phyloP scores from a whole-genome alignment of 2,888 invertebrate species.

The Sarcophaga caerulescens region DNA sequence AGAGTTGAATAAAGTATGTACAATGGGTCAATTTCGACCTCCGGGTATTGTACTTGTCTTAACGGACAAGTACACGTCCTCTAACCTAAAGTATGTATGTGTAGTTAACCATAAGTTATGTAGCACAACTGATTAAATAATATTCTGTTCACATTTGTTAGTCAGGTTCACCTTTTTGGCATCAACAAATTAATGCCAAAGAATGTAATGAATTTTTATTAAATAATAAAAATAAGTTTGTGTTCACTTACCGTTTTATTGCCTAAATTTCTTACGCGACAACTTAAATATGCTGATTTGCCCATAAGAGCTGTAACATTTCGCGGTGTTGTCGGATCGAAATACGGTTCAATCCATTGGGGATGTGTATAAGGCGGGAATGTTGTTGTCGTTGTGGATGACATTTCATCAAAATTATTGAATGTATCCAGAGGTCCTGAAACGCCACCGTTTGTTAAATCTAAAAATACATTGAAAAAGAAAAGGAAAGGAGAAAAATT shows the following conservation, averaged over 20 bases:
- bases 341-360: slow-evolving; percentile 85
- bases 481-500: background rate
- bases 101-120: no score
- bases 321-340: slow-evolving; percentile 88
- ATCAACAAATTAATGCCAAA: background rate
- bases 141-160: no score
- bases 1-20: no score
- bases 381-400: slow-evolving; percentile 73
- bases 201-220: background rate
- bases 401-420: slow-evolving; percentile 78
- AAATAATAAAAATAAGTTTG: background rate
- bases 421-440: slow-evolving; percentile 80
- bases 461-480: slow-evolving; percentile 71
- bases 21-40: no score
- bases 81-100: no score
- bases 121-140: no score
- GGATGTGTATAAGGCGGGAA: slow-evolving; percentile 78
- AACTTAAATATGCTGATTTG: slow-evolving; percentile 83
- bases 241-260: slow-evolving; percentile 80
- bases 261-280: slow-evolving; percentile 81
- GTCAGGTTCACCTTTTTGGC: background rate
- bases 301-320: slow-evolving; percentile 91
- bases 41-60: no score
- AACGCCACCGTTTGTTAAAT: slow-evolving; percentile 79
- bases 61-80: no score